Evolutionary conservation across 2,797 vertebrate species (phyloP), one percentile per base, ranked within the genome.

Genomic region (Arctocebus calabarensis): DNA sequence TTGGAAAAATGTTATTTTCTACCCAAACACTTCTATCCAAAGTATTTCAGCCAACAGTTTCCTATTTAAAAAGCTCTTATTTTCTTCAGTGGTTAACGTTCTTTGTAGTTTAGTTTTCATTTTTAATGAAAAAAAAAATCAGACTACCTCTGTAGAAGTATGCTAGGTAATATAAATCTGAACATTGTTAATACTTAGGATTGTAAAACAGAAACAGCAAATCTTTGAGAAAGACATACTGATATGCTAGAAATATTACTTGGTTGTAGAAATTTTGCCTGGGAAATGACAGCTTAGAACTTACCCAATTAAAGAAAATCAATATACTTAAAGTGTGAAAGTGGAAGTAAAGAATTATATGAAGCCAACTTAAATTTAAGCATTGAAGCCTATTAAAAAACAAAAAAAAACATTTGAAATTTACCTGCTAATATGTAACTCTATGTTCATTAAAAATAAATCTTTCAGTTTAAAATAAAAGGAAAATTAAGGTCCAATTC

Each of bases 1-100:
- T 97, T 96, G 94, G 90, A 85, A 97, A 94, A 98, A 97, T 94
- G 97, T 89, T 96, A 97, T 97, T 97, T 98, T 96, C 88, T 97
- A 68, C 94, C 84, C 85, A 92, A 85, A 96, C 97, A 95, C 84
- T 97, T 97, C 77, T 88, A 91, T 71, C 40, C 88, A 74, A 96
- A 97, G 88, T 93, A 62, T 98, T 73, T 97, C 89, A 95, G 52
- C n/a, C 83, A 94, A 96, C 45, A 96, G 89, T 86, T 97, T 78
- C 83, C 87, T 97, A 96, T 87, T n/a, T 93, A 88, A 90, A 96
- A 95, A 91, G 1, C 79, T 92, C 92, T 79, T 25, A 85, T 66
- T 96, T 96, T 92, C 92, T 59, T 97, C 57, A 92, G 94, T 92
- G 88, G 37, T 96, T 96, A 93, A 92, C 97, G 2, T 92, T 95